Percentiles rank a stretch among this genome's conserved stretches.
These are phyloP conservation scores for Megalurothrips usitatus DNA, from an alignment of 2,888 invertebrate genomes.

Conservation along the genomic window DNA sequence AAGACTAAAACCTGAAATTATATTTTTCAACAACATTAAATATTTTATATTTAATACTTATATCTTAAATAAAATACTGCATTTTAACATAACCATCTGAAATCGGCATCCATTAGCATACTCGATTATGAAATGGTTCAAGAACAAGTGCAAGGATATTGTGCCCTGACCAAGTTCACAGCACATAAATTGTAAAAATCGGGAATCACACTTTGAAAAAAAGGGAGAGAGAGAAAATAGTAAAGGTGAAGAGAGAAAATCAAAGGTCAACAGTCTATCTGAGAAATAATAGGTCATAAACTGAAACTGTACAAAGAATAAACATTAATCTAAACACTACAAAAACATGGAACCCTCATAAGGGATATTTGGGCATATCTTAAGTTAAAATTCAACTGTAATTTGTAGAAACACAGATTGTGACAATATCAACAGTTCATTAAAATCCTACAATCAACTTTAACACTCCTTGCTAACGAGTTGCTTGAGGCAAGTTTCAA, in stretches of 20 bases:
- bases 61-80: slow-evolving; percentile 4
- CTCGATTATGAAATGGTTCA: not conserved
- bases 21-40: slow-evolving; percentile 19
- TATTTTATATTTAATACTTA: slow-evolving; percentile 27
- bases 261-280: not conserved
- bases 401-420: not conserved
- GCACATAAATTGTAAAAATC: not conserved
- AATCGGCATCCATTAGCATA: not conserved
- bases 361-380: not conserved
- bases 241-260: not conserved
- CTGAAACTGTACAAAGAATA: not conserved
- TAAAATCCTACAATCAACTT: not conserved
- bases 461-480: not conserved
- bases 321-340: not conserved
- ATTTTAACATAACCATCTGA: not conserved
- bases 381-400: not conserved
- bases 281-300: not conserved
- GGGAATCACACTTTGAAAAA: not conserved
- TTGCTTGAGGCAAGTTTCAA: not conserved
- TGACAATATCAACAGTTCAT: not conserved
- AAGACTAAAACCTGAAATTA: not conserved
- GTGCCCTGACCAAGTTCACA: not conserved
- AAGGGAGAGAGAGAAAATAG: not conserved
- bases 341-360: not conserved
- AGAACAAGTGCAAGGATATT: not conserved